Conservation (phyloP, 2,113 vertebrate species). For the Cyprinodon variegatus region DNA sequence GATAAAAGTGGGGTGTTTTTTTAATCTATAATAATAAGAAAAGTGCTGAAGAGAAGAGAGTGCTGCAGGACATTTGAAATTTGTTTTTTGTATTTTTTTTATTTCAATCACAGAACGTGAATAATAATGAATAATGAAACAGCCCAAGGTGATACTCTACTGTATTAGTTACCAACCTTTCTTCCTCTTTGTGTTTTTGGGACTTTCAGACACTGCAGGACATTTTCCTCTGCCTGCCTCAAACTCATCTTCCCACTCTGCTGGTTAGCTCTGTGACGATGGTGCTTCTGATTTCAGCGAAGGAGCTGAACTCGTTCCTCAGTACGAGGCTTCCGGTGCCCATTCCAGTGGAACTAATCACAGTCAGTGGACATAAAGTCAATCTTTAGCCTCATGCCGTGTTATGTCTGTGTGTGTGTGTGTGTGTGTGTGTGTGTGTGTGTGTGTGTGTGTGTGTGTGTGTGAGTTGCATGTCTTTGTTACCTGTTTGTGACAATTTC, state of each 20-base stretch:
- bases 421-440: background rate
- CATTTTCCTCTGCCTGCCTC: conserved; percentile 82
- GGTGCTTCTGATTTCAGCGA: conserved; percentile 82
- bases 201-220: conserved; percentile 83
- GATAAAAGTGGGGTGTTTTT: too few species aligned
- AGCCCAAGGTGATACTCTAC: background rate
- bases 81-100: background rate
- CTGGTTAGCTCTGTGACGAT: conserved; percentile 85
- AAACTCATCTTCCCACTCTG: conserved; percentile 84
- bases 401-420: conserved; percentile 7
- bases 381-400: conserved; percentile 26
- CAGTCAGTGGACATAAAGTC: conserved; percentile 75
- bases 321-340: conserved; percentile 83
- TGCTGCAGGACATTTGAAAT: background rate
- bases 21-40: too few species aligned
- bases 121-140: background rate
- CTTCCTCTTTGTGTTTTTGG: background rate
- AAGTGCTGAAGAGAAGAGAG: background rate
- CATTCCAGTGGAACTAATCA: conserved; percentile 91
- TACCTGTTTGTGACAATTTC: too few species aligned
- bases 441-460: background rate
- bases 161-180: background rate
- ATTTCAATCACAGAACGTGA: background rate
- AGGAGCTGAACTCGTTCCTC: conserved; percentile 86
- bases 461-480: background rate